These are phyloP conservation scores for Alethe castanea DNA, from an alignment of 2,113 vertebrate species.

Conservation along the genomic window DNA sequence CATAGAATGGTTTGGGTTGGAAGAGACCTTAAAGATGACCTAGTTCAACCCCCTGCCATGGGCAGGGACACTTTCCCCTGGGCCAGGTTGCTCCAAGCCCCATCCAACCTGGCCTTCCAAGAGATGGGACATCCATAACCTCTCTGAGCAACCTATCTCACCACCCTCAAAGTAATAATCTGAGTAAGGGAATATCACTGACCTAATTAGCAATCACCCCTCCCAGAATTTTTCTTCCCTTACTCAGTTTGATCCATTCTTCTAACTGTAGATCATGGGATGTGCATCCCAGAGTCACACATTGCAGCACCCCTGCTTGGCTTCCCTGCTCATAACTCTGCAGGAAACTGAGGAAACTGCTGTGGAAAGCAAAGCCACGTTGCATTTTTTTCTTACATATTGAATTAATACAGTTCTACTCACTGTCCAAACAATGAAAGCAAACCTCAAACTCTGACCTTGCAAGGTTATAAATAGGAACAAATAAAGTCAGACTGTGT, in stretches of 20 bases:
- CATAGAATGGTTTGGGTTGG: not conserved
- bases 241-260: not conserved
- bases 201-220: not conserved
- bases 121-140: not conserved
- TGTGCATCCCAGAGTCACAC: not conserved
- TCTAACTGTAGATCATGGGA: not conserved
- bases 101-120: not conserved
- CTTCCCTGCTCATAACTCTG: not conserved
- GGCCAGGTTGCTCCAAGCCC: not conserved
- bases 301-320: not conserved
- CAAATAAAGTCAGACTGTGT: not conserved
- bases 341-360: not conserved
- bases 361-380: not conserved
- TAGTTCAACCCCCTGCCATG: not conserved
- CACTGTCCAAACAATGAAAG: not conserved
- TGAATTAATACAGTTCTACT: not conserved
- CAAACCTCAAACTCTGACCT: constrained; percentile 2
- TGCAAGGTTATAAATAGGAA: not conserved
- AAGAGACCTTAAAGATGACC: not conserved
- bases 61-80: not conserved
- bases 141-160: not conserved
- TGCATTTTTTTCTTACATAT: not conserved
- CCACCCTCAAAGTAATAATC: not conserved
- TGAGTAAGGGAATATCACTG: not conserved
- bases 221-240: not conserved